These are phyloP conservation scores for Chironomus striatipennis DNA, from an alignment of 1,140 invertebrate species.

Conservation along the genomic window DNA sequence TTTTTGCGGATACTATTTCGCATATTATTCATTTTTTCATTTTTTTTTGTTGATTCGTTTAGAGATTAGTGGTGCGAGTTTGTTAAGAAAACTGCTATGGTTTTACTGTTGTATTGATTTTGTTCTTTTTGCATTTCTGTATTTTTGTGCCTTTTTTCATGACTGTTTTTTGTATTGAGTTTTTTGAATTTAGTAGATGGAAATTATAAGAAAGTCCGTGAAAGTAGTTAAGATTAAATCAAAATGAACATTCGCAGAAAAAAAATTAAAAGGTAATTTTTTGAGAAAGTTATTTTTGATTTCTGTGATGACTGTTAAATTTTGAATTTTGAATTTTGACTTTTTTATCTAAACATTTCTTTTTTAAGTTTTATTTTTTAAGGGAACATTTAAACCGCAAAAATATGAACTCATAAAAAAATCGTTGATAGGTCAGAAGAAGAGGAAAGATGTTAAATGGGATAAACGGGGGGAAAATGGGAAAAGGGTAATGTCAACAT, in stretches of 20 bases:
- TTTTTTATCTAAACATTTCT: conserved; percentile 18
- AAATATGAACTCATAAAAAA: background rate
- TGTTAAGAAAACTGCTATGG: background rate
- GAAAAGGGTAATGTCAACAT: background rate
- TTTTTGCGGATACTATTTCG: background rate
- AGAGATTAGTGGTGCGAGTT: conserved; percentile 19
- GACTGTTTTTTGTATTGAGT: conserved; percentile 21
- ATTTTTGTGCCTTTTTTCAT: background rate
- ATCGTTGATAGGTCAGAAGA: background rate
- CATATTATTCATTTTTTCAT: conserved; percentile 1
- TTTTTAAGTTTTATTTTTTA: background rate
- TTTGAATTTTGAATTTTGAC: conserved; percentile 30
- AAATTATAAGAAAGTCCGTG: too few species aligned
- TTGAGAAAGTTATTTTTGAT: conserved; percentile 17
- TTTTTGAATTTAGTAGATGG: too few species aligned
- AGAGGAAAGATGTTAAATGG: background rate
- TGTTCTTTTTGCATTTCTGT: conserved; percentile 14
- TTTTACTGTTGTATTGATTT: background rate
- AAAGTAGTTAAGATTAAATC: background rate
- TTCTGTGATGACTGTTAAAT: conserved; percentile 1
- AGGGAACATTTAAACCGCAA: background rate
- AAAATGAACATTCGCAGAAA: background rate
- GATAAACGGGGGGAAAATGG: background rate
- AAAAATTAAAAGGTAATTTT: background rate
- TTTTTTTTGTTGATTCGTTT: background rate